A percentile compares a stretch with the other conserved stretches of the same genome.
Conservation (phyloP, 2,888 invertebrate species). For the Pimpla rufipes region DNA sequence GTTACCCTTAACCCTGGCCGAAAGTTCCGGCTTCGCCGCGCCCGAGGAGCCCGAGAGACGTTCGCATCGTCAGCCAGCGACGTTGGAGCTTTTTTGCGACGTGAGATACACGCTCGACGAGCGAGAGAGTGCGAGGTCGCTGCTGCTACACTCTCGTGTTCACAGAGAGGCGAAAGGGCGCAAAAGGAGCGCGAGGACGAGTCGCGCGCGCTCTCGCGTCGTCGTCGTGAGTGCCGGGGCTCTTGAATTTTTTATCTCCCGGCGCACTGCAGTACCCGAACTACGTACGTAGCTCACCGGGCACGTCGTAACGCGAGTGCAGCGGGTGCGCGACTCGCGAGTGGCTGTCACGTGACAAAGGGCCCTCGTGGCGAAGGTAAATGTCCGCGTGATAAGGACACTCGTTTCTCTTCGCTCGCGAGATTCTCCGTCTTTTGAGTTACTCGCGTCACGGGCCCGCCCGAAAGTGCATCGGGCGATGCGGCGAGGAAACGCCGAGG, state of each 20-base stretch:
- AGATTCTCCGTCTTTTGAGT: background rate
- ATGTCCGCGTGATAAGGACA: conserved; percentile 24
- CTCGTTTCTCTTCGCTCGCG: conserved; percentile 8
- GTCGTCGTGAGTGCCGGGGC: conserved; percentile 29
- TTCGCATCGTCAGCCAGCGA: background rate
- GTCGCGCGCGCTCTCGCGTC: conserved; percentile 26
- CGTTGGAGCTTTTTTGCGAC: conserved; percentile 30
- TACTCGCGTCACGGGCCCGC: background rate
- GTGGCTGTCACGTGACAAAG: conserved; percentile 37
- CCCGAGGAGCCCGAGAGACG: background rate
- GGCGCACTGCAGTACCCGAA: conserved; percentile 40
- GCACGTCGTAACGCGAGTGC: conserved; percentile 8
- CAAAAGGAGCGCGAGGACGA: conserved; percentile 45
- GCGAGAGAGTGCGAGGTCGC: background rate
- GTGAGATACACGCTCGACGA: background rate
- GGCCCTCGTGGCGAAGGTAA: conserved; percentile 30
- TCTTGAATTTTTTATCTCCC: conserved; percentile 56
- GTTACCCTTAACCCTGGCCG: conserved; percentile 30
- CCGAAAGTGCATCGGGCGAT: background rate
- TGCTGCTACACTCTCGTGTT: background rate
- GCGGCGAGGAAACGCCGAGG: background rate
- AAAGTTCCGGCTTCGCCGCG: conserved; percentile 22
- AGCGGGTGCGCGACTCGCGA: conserved; percentile 15
- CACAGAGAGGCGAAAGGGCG: conserved; percentile 16
- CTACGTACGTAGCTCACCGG: background rate